A percentile compares a stretch with the other conserved stretches of the same genome.
These are phyloP conservation scores for Hirudinaria manillensis DNA, from an alignment of 2,888 invertebrate genomes.

Conservation along the genomic window DNA sequence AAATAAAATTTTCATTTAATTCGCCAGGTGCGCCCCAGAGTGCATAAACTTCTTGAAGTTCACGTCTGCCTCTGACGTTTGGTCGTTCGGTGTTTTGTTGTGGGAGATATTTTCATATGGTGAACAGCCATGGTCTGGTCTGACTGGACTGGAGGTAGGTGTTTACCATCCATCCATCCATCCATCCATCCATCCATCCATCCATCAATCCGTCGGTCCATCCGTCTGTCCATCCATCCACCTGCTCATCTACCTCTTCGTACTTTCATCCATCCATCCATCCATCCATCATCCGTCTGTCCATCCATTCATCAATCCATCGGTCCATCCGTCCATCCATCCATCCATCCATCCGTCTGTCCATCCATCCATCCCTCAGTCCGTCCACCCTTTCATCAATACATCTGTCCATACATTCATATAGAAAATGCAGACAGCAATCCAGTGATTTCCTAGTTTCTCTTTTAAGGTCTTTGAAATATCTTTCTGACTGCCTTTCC, in stretches of 20 bases:
- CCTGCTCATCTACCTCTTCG: background rate
- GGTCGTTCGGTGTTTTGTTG: conserved; percentile 95
- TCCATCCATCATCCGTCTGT: background rate
- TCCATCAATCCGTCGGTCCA: background rate
- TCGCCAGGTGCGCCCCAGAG: conserved; percentile 83
- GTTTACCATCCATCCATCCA: conserved; percentile 2
- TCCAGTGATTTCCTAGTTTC: no score
- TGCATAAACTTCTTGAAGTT: conserved; percentile 91
- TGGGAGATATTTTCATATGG: conserved; percentile 99
- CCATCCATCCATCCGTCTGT: no score
- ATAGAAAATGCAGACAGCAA: no score
- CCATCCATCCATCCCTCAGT: background rate
- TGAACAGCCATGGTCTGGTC: conserved; percentile 80
- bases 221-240: conserved; percentile 11
- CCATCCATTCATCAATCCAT: background rate
- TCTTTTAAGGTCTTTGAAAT: no score
- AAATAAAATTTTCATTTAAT: no score
- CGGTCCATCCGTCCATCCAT: no score
- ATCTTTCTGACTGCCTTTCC: no score
- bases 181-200: background rate
- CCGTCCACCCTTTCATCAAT: background rate
- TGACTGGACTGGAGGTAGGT: conserved; percentile 50
- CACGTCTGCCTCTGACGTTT: conserved; percentile 92
- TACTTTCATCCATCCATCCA: background rate
- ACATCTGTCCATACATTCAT: no score